Conservation (phyloP, 2,888 invertebrate species). For the Eucriotettix oculatus region DNA sequence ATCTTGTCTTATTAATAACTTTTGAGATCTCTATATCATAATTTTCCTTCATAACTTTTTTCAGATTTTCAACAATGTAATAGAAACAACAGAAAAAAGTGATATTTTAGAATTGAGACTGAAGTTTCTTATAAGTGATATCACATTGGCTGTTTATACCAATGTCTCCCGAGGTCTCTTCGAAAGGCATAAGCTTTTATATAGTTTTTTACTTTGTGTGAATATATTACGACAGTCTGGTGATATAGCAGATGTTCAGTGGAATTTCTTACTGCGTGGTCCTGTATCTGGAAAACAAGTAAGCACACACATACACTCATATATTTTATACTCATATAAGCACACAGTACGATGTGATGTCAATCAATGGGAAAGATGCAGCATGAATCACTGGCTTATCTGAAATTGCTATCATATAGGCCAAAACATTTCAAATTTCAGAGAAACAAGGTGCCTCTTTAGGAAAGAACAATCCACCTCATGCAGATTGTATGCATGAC, state of each 20-base stretch:
- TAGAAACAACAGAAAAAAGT: slow-evolving; percentile 53
- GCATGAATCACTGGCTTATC: too few species aligned
- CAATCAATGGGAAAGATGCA: too few species aligned
- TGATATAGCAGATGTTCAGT: slow-evolving; percentile 42
- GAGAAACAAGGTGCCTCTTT: too few species aligned
- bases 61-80: slow-evolving; percentile 65
- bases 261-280: slow-evolving; percentile 66
- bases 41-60: slow-evolving; percentile 10
- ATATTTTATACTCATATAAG: too few species aligned
- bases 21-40: too few species aligned
- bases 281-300: slow-evolving; percentile 24
- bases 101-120: slow-evolving; percentile 50
- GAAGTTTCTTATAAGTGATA: slow-evolving; percentile 52
- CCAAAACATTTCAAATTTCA: too few species aligned
- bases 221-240: slow-evolving; percentile 52
- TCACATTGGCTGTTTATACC: slow-evolving; percentile 64
- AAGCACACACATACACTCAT: neutral
- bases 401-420: too few species aligned
- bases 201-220: slow-evolving; percentile 66
- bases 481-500: too few species aligned
- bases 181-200: slow-evolving; percentile 78
- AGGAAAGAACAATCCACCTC: too few species aligned
- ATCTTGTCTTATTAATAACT: too few species aligned
- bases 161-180: slow-evolving; percentile 83
- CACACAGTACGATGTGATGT: too few species aligned